Percentiles rank a stretch among this genome's conserved stretches.
Evolutionary conservation across 2,797 vertebrate species (phyloP).

Genomic region (Characodon lateralis): DNA sequence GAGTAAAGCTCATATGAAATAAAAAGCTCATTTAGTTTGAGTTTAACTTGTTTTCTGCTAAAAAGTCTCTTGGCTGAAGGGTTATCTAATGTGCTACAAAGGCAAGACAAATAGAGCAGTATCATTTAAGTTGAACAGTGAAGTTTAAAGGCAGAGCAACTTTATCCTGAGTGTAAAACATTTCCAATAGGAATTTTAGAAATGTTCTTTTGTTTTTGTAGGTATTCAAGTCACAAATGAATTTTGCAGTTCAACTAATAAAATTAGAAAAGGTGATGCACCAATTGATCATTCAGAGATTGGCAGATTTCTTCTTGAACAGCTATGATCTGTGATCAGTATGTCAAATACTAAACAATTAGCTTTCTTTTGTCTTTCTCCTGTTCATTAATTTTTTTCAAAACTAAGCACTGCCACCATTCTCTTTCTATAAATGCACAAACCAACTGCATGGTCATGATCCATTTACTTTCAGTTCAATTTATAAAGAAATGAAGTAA

Average conservation of each 20-base stretch:
- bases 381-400: too few relatives aligned
- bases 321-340: background rate
- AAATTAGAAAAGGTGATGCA: background rate
- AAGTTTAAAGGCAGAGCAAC: background rate
- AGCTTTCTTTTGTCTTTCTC: too few relatives aligned
- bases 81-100: background rate
- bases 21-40: background rate
- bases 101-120: background rate
- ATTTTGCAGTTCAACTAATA: background rate
- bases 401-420: slow-evolving; percentile 8
- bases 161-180: background rate
- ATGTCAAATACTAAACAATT: background rate
- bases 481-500: background rate
- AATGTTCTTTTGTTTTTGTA: background rate
- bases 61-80: background rate
- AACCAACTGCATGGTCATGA: background rate
- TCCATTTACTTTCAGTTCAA: background rate
- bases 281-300: background rate
- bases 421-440: background rate
- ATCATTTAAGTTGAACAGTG: background rate
- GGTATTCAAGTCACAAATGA: background rate
- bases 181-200: background rate
- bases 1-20: slow-evolving; percentile 5
- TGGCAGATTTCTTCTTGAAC: background rate
- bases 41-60: background rate